These are phyloP conservation scores for Hydrophis major DNA, from an alignment of 2,797 vertebrate species.

Conservation along the genomic window DNA sequence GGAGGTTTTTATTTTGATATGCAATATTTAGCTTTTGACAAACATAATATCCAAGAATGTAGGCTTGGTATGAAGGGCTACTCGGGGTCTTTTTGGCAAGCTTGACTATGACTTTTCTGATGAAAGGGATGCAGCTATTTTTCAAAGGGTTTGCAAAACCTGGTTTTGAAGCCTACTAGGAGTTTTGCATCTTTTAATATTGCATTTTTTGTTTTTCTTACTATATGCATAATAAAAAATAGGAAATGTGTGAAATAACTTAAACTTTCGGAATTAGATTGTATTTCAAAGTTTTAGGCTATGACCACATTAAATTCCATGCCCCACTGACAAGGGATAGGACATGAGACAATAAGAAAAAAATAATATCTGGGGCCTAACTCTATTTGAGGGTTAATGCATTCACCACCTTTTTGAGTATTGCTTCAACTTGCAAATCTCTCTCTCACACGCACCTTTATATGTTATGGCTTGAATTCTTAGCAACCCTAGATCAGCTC, in stretches of 20 bases:
- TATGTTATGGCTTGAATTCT: slow-evolving; percentile 40
- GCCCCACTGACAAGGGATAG: not conserved
- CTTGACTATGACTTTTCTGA: not conserved
- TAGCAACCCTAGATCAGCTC: slow-evolving; percentile 39
- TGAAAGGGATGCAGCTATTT: not conserved
- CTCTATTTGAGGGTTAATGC: not conserved
- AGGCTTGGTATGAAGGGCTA: not conserved
- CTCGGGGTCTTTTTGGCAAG: not conserved
- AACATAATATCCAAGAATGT: not conserved
- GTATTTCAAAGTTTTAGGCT: not conserved
- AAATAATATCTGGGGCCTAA: fast-evolving
- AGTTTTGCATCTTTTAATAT: not conserved
- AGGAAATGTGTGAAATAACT: not conserved
- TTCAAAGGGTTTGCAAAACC: slow-evolving; percentile 29
- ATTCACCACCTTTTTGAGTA: fast-evolving
- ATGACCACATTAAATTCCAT: not conserved
- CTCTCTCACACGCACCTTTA: not conserved
- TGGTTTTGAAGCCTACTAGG: not conserved
- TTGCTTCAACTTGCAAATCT: slow-evolving; percentile 16
- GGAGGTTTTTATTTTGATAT: not conserved
- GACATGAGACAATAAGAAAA: not conserved
- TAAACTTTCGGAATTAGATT: not conserved
- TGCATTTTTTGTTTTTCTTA: not conserved
- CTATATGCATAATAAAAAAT: not conserved
- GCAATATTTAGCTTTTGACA: not conserved